Evolutionary conservation across 30 jellyfish, hydroid and myxozoan species (phyloP), one percentile per base, ranked within the genome.

Genomic region (Nemopilema nomurai): DNA sequence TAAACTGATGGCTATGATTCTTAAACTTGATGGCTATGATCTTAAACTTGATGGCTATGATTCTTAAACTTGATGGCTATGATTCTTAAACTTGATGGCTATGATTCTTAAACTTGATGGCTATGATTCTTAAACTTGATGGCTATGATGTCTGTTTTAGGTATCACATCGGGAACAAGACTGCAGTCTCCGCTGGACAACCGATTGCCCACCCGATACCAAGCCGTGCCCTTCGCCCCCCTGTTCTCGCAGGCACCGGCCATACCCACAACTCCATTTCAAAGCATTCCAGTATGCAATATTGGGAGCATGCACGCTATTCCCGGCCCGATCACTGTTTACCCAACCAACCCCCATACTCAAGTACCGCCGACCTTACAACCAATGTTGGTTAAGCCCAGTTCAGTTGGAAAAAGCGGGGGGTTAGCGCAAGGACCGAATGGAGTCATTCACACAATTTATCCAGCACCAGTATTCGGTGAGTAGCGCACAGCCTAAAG

Each of bases 351-450:
- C 57, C 87, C 82, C 22, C 78, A 66, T 18, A 52, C 93, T 4
- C 93, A 84, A 64, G 93, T 73, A 24, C 62, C 93, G 27, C 87
- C 81, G 1, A 73, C 49, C 18, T 6, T 84, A 66, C 93, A 66
- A 28, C 80, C 79, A 19, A 62, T 84, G 66, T 32, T 84, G 26
- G 93, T 84, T 16, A 84, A 68, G 72, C 84, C 86, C 8, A 31
- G 74, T 4, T 24, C 93, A 25, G 80, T 84, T 20, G 83, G 77
- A 13, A 84, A 84, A 50, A 28, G 87, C 23, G 93, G 87, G 74
- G 93, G 93, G 72, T 50, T 84, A 25, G 93, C 93, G 23, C 93
- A 84, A 62, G 93, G 93, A 1, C 93, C 93, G 7, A 84, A 84
- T 84, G 93, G 93, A 65, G 70, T 84, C 49, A 84, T 84, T 31